Evolutionary conservation across 2,888 invertebrate genomes (phyloP), one percentile per base, ranked within the genome.

Genomic region (Athalia rosae): DNA sequence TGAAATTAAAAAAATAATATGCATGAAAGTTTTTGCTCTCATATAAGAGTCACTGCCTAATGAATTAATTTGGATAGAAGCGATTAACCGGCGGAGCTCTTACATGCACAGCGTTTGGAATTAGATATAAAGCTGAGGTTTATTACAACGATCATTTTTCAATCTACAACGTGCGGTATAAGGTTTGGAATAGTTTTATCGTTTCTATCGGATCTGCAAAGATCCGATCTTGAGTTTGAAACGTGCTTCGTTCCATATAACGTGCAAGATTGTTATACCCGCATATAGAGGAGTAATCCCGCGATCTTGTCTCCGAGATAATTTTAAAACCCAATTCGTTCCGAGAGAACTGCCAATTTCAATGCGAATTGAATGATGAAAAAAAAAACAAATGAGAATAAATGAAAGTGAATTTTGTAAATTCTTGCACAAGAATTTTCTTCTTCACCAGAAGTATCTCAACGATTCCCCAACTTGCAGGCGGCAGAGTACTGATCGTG

Each of bases 21-120:
- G 61, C 3, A 48, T 48, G 48, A 1, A 59, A 47, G 28, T 50
- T 47, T 15, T 48, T 28, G 61, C 61, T 71, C 8, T 6, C 45
- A 8, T 71, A 69, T 83, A 85, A 86, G 85, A 84, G 81, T 82
- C 84, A 45, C 85, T 84, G 85, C 76, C 80, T 84, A 85, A 85
- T 82, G 84, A 85, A 84, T 85, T 84, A 85, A 84, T 85, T 84
- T 85, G 85, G 85, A 86, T 86, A 86, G 85, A 86, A 82, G 84
- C 85, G 86, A 86, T 86, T 86, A 86, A 84, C 84, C 81, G 86
- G 82, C 80, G 83, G 84, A 86, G 83, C 82, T 81, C 82, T 83
- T 84, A 83, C 81, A 79, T 28, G 28, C 28, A 28, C 28, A 28
- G 28, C 82, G 80, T 79, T 82, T 77, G 79, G 81, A 80, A n/a